Base-by-base conservation (phyloP, 2,888 invertebrate species). In the Diachrysia chrysitis region DNA sequence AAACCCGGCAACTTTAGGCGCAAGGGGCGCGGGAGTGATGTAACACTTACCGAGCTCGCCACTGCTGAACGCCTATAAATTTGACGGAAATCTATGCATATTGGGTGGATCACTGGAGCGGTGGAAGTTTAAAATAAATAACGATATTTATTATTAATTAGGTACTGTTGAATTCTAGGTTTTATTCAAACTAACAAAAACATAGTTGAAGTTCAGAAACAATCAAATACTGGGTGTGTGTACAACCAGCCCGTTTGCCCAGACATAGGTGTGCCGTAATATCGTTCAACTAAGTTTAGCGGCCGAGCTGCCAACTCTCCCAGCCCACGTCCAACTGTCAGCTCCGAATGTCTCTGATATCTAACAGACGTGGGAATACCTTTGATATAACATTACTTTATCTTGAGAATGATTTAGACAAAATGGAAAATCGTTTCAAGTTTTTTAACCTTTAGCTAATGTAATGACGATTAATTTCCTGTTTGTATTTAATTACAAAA, bases 391-490 rank as follows among this genome's bases (percentile, higher is more conserved):
- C 19, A 66, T 56, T 12, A 7, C 21, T 32, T 48, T 21, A 9
- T 55, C 63, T 68, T 60, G n/a, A 53, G 67, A 55, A 67, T 57
- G 42, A 9, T 42, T 10, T 56, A 21, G 21, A 59, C 42, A 42
- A 42, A 63, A 67, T 58, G 48, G 63, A 53, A 61, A 68, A 61
- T 61, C 53, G 32, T 51, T 23, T n/a, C 29, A 35, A 17, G 7
- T 46, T 42, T 56, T 37, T 19, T 32, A 23, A 51, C 48, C 23
- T 37, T 58, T 7, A 16, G 23, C 53, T 73, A 78, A 78, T 73
- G 53, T 56, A 73, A 68, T 78, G 63, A 68, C 48, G 23, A 68
- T 78, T 64, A 78, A 68, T 78, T 64, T 73, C 68, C 74, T 58
- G 67, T 58, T 63, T 23, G 32, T 37, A 19, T 23, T 46, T 63